Percentiles rank a stretch among this genome's conserved stretches.
These are phyloP conservation scores for Aphelocoma coerulescens DNA, from an alignment of 2,113 vertebrate species.

Conservation along the genomic window DNA sequence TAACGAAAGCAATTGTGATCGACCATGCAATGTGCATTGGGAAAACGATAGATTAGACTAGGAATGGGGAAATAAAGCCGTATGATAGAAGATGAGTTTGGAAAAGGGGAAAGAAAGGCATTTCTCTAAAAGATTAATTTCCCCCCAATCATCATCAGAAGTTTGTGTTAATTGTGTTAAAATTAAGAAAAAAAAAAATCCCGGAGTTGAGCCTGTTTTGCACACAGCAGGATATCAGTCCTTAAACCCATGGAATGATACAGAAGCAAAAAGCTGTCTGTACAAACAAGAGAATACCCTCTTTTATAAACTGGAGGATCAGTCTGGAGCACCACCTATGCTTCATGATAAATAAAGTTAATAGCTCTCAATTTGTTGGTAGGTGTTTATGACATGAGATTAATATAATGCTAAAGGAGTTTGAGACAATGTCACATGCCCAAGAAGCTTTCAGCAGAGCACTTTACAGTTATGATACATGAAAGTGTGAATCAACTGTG, in stretches of 20 bases:
- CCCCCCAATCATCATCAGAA: not conserved
- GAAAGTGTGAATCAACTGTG: not conserved
- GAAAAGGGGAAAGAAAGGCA: not conserved
- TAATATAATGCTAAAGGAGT: not conserved
- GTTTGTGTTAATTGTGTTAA: not conserved
- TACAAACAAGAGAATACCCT: not conserved
- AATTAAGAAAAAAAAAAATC: not conserved
- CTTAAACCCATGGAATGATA: not conserved
- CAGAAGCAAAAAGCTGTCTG: not conserved
- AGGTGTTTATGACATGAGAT: not conserved
- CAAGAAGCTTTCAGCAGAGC: not conserved
- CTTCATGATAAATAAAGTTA: not conserved
- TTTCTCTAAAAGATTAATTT: not conserved
- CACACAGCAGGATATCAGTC: not conserved
- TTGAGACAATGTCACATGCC: not conserved
- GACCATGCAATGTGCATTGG: accelerated
- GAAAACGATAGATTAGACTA: not conserved
- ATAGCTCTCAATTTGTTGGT: not conserved
- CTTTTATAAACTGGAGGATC: not conserved
- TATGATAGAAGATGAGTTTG: not conserved
- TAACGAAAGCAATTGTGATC: not conserved
- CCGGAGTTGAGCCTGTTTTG: not conserved
- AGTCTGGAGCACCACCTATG: not conserved
- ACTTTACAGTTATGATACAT: not conserved
- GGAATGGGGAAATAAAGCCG: not conserved